Evolutionary conservation across 2,888 invertebrate species (phyloP), one percentile per base, ranked within the genome.

Genomic region (Cosmia trapezina): DNA sequence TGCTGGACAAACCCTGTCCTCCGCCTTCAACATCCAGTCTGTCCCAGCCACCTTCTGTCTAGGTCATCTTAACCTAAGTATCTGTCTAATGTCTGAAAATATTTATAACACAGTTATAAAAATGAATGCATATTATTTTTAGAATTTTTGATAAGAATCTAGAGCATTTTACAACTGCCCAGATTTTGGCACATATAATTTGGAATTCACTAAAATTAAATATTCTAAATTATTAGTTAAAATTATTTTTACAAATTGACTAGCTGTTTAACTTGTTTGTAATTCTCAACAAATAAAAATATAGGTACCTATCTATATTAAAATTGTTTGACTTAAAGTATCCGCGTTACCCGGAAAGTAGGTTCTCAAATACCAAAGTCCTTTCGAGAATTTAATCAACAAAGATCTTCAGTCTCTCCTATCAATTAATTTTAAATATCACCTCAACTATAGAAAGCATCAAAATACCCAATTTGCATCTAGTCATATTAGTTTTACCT

Each of bases 381-480:
- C 41, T 41, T 51, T 53, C 45, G 11, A 53, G 17, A 69, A 68
- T 53, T 41, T 43, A 43, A 43, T 47, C n/a, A 14, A n/a, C 14
- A 0, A 33, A 77, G 22, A 47, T 77, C 57, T 77, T 69, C 1
- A 22, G 11, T 12, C 14, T 57, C 17, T 37, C 8, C 22, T 61
- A 61, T 61, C 8, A 37, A 61, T 70, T 78, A 53, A 53, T 77
- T 76, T 76, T 43, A 51, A 64, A 7, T n/a, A 61, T 2, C 9
- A 37, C n/a, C 11, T 37, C 51, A 17, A 53, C n/a, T 37, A 43
- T 17, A 57, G 57, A 57, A 59, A 62, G 2, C 51, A 53, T 45
- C 49, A 45, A 69, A 69, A 68, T 54, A 62, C 47, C 6, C 12
- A 69, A 78, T 75, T 77, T 70, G 22, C 53, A 51, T 79, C 41